Conservation (phyloP, 2,113 vertebrate species). For the Pseudopipra pipra region DNA sequence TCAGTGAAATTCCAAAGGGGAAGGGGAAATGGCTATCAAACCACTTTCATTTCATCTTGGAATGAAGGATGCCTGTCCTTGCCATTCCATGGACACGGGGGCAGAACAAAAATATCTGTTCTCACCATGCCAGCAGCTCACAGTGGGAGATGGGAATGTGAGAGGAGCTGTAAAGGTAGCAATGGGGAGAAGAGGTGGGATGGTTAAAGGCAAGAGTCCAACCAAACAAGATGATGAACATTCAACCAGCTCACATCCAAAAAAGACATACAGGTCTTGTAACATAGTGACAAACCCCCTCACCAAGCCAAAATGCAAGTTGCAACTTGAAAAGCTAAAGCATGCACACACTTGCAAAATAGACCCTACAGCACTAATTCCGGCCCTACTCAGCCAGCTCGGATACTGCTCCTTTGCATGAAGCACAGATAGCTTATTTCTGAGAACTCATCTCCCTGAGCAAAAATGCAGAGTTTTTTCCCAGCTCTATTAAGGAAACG, state of each 20-base stretch:
- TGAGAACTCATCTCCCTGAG: constrained; percentile 31
- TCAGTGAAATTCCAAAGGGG: not conserved
- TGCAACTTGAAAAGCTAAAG: constrained; percentile 20
- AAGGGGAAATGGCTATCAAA: not conserved
- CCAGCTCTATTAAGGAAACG: constrained; percentile 45
- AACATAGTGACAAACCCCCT: not conserved
- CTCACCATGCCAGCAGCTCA: not conserved
- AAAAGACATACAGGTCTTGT: not conserved
- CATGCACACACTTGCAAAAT: not conserved
- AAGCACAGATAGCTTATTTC: constrained; percentile 18
- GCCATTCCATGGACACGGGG: not conserved
- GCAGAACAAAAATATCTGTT: not conserved
- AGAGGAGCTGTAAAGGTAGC: not conserved
- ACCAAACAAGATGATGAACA: not conserved
- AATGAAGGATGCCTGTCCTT: not conserved
- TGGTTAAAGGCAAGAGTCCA: not conserved
- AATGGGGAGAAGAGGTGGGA: not conserved
- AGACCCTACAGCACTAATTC: constrained; percentile 22
- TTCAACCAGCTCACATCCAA: not conserved
- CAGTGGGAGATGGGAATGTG: not conserved
- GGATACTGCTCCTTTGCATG: not conserved
- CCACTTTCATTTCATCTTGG: not conserved
- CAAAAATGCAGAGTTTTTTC: constrained; percentile 11
- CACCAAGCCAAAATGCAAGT: not conserved
- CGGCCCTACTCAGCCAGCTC: not conserved